phyloP scores from a whole-genome alignment of 2,888 invertebrate species.

The Plagodis pulveraria region DNA sequence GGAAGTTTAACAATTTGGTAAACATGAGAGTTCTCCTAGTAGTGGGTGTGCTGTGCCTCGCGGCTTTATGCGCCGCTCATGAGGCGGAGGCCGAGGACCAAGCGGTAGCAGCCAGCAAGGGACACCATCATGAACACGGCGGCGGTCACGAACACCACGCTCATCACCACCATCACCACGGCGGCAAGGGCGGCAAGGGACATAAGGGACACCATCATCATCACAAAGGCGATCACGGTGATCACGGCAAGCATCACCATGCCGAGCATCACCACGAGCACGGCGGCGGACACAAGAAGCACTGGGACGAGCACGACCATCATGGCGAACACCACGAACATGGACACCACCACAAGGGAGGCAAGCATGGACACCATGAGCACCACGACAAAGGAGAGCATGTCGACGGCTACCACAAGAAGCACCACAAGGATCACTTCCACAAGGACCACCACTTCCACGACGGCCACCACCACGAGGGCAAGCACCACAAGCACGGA shows the following conservation, averaged over 20 bases:
- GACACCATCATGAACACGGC: conserved; percentile 83
- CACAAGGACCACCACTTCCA: conserved; percentile 95
- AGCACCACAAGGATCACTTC: conserved; percentile 94
- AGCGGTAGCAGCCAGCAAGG: conserved; percentile 80
- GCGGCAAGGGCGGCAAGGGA: conserved; percentile 90
- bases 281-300: conserved; percentile 91
- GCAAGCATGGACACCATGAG: conserved; percentile 92
- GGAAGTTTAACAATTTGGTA: conserved; percentile 38
- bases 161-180: conserved; percentile 89
- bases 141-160: conserved; percentile 88
- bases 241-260: conserved; percentile 91
- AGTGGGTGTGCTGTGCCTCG: conserved; percentile 67
- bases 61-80: conserved; percentile 62
- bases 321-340: conserved; percentile 91
- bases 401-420: conserved; percentile 92
- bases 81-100: conserved; percentile 60
- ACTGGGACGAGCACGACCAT: conserved; percentile 90
- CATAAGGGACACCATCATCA: conserved; percentile 91
- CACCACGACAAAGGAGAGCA: conserved; percentile 94
- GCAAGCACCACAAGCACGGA: conserved; percentile 92
- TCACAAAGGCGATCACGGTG: conserved; percentile 90
- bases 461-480: conserved; percentile 93
- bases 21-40: conserved; percentile 70
- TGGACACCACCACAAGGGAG: conserved; percentile 91
- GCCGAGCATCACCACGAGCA: conserved; percentile 89